phyloP scores from a whole-genome alignment of 2,113 vertebrate genomes.

The Prunella himalayana region DNA sequence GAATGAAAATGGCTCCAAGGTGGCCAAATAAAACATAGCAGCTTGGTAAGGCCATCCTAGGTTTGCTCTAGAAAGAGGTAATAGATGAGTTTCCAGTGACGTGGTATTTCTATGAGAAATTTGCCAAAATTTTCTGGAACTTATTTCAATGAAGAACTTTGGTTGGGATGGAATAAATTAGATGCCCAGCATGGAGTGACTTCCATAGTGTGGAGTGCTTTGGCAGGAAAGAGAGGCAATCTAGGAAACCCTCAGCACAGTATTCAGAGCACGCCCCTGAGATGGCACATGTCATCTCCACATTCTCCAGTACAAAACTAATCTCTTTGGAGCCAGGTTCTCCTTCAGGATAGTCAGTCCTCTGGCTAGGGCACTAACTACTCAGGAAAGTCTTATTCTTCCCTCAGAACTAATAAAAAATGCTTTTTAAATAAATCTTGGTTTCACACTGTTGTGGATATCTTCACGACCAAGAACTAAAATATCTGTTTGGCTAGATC shows the following conservation, averaged over 20 bases:
- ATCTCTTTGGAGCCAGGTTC: neutral
- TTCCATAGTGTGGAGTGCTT: neutral
- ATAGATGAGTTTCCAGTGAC: fast-evolving
- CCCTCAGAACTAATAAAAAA: neutral
- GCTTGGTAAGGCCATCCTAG: neutral
- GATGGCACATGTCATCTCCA: neutral
- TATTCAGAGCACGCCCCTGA: neutral
- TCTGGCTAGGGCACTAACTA: neutral
- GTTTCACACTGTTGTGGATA: fast-evolving
- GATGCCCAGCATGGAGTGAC: neutral
- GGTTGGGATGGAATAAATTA: neutral
- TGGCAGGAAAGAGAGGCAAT: neutral
- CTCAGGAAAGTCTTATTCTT: neutral
- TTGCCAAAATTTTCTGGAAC: neutral
- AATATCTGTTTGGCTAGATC: neutral
- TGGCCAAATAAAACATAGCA: neutral
- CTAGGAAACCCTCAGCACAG: neutral
- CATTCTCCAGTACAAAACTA: neutral
- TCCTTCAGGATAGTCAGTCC: neutral
- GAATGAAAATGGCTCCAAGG: neutral
- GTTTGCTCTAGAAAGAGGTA: neutral
- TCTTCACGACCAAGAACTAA: neutral
- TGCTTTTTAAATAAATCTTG: neutral
- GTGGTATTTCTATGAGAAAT: neutral
- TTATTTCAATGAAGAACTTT: neutral